Evolutionary conservation across 2,113 vertebrate species (phyloP).

Genomic region (Silurus asotus): DNA sequence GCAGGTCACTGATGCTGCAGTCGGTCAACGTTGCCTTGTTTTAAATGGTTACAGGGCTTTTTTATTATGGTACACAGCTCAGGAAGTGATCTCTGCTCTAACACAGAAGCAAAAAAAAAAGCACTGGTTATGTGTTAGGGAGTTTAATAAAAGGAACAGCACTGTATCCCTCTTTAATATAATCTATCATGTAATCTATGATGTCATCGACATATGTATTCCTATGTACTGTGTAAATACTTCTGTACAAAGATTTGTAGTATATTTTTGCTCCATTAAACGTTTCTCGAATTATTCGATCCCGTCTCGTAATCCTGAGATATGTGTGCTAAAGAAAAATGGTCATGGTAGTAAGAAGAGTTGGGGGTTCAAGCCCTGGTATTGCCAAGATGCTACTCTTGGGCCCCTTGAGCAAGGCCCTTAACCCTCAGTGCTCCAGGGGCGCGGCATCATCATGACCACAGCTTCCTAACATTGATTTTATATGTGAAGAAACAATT

Average conservation of each 20-base stretch:
- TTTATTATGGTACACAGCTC: neutral
- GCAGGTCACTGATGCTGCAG: conserved; percentile 58
- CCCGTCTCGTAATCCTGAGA: neutral
- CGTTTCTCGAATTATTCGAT: conserved; percentile 20
- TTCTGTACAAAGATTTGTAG: conserved; percentile 57
- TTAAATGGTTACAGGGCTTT: neutral
- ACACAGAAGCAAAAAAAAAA: neutral
- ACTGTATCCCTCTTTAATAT: conserved; percentile 43
- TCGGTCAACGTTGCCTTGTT: conserved; percentile 19
- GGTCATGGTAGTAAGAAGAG: neutral
- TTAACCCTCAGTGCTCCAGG: no score
- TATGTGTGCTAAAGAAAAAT: neutral
- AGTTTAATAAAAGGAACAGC: conserved; percentile 29
- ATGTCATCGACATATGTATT: conserved; percentile 22
- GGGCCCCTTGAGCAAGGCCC: no score
- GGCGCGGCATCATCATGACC: no score
- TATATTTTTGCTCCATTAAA: conserved; percentile 60
- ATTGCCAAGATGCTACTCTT: no score
- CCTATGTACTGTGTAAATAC: conserved; percentile 62
- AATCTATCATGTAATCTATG: conserved; percentile 47
- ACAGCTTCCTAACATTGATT: no score
- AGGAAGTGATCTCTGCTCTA: conserved; percentile 15
- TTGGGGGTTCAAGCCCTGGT: no score
- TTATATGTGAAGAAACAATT: no score
- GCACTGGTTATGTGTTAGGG: conserved; percentile 48